Percentiles rank a stretch among this genome's conserved stretches.
Conservation (phyloP, 1,140 invertebrate genomes). For the Drosophila sturtevanti region DNA sequence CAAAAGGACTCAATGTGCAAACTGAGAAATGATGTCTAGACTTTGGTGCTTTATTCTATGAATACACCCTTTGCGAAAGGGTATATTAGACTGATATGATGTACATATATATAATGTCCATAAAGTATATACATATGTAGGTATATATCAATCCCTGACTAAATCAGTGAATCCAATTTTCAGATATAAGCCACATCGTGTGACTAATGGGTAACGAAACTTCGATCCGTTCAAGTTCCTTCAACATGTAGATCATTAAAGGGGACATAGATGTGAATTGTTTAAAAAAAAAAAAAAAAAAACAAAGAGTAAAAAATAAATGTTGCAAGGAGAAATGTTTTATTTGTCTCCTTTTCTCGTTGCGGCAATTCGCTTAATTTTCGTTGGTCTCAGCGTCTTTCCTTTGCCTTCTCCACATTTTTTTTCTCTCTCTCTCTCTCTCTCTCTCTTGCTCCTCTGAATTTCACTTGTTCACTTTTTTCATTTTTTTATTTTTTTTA, state of each 20-base stretch:
- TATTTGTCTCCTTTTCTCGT: neutral
- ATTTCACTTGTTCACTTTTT: conserved; percentile 12
- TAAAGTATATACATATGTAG: neutral
- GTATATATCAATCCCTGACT: no score
- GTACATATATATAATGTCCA: no score
- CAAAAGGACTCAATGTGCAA: neutral
- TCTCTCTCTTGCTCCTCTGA: conserved; percentile 7
- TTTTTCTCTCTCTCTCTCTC: neutral
- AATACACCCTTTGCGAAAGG: neutral
- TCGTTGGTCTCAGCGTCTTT: conserved; percentile 34
- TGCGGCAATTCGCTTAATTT: conserved; percentile 44
- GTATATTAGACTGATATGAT: neutral
- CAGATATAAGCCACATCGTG: no score
- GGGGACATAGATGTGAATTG: neutral
- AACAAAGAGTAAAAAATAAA: no score
- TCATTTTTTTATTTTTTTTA: no score
- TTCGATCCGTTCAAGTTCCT: neutral
- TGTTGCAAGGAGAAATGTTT: conserved; percentile 17
- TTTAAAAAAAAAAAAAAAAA: neutral
- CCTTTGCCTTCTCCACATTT: neutral
- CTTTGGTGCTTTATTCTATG: conserved; percentile 24
- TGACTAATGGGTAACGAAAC: neutral
- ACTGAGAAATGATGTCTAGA: conserved; percentile 74
- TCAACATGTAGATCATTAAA: neutral
- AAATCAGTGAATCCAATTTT: neutral